Conservation (phyloP, 2,888 invertebrate species). For the Dendrolimus pini region DNA sequence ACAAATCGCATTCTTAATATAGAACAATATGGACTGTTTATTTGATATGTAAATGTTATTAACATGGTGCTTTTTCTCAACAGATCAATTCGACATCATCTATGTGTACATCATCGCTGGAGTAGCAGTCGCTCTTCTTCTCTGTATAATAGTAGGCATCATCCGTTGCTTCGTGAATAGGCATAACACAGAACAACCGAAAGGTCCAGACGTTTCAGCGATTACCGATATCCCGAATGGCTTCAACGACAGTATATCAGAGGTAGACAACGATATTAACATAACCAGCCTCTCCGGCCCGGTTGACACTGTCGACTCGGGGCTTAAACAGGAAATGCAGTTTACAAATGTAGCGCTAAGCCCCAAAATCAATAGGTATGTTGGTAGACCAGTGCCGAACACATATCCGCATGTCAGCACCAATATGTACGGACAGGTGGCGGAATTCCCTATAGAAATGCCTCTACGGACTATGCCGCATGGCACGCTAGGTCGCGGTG, state of each 20-base stretch:
- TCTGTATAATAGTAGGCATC: constrained; percentile 84
- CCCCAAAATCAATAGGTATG: constrained; percentile 69
- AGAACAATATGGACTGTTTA: too few relatives aligned
- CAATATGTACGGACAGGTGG: constrained; percentile 72
- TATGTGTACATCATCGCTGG: constrained; percentile 90
- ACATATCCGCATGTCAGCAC: constrained; percentile 69
- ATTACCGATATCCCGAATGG: constrained; percentile 88
- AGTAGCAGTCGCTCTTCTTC: constrained; percentile 81
- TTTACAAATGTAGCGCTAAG: constrained; percentile 61
- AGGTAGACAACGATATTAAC: constrained; percentile 87
- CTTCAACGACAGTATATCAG: constrained; percentile 91
- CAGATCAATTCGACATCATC: constrained; percentile 87
- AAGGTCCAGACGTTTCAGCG: constrained; percentile 82
- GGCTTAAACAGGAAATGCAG: constrained; percentile 63
- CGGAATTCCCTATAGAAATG: constrained; percentile 73
- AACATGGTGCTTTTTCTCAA: constrained; percentile 13
- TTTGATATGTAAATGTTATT: neutral
- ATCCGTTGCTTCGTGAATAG: constrained; percentile 83
- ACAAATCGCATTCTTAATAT: too few relatives aligned
- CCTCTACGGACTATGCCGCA: constrained; percentile 68
- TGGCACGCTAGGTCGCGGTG: constrained; percentile 62
- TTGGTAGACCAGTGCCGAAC: constrained; percentile 66
- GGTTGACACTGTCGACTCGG: constrained; percentile 69
- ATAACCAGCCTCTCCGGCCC: constrained; percentile 81
- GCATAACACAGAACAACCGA: constrained; percentile 78